A percentile compares a stretch with the other conserved stretches of the same genome.
Evolutionary conservation across 2,888 invertebrate species (phyloP).

Genomic region (Athetis lepigone): DNA sequence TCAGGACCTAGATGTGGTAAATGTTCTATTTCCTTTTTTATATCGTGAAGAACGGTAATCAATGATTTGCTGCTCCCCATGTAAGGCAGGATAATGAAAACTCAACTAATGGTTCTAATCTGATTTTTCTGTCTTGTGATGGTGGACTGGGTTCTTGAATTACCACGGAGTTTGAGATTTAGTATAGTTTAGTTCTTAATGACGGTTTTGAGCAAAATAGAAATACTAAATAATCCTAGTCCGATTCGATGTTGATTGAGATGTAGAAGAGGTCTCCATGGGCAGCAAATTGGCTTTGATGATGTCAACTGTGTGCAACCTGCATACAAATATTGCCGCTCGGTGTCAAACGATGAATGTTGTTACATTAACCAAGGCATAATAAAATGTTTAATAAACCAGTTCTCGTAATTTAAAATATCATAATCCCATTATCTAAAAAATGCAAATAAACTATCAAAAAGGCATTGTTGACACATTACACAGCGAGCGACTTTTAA

Average conservation of each 20-base stretch:
- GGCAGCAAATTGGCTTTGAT: too few relatives aligned
- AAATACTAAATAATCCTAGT: too few relatives aligned
- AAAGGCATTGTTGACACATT: too few relatives aligned
- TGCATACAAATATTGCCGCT: constrained; percentile 24
- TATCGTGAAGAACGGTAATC: constrained; percentile 35
- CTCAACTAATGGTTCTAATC: constrained; percentile 26
- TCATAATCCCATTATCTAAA: too few relatives aligned
- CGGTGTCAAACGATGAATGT: background rate
- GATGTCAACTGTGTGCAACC: constrained; percentile 11
- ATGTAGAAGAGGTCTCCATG: too few relatives aligned
- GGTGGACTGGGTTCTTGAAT: constrained; percentile 1
- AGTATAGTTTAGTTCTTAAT: background rate
- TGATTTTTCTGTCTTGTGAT: constrained; percentile 40
- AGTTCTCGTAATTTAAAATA: too few relatives aligned
- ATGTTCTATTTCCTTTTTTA: constrained; percentile 30
- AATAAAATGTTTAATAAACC: too few relatives aligned
- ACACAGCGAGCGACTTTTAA: too few relatives aligned
- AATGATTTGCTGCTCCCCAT: constrained; percentile 39
- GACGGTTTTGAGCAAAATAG: too few relatives aligned
- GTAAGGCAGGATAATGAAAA: constrained; percentile 49
- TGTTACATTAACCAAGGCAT: too few relatives aligned
- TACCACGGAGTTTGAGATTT: constrained; percentile 22
- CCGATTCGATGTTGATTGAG: background rate
- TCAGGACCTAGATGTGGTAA: constrained; percentile 39
- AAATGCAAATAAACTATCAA: too few relatives aligned